Evolutionary conservation across 2,113 vertebrate genomes (phyloP), one percentile per base, ranked within the genome.

Genomic region (Anthoscopus minutus): DNA sequence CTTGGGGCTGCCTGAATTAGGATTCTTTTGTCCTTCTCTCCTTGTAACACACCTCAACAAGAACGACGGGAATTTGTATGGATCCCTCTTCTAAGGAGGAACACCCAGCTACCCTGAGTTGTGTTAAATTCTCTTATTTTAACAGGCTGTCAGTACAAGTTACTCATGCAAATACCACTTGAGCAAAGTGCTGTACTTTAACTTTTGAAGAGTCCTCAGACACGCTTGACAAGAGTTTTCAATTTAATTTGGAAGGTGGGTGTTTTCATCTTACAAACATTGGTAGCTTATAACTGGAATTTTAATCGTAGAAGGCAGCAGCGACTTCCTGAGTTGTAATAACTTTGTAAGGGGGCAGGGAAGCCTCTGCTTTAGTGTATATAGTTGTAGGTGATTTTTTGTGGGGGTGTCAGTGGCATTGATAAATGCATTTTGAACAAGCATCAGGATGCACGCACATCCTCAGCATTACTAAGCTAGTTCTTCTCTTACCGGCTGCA

Each of bases 31-130:
- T 78, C 79, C 93, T 91, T 61, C 72, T 20, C 92, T 88, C 62
- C 79, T 85, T 51, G 38, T 80, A 72, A 88, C 78, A n/a, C 19
- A 86, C 8, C 73, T 97, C 50, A 67, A 80, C 47, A 57, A 89
- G 69, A 95, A 71, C 1, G 16, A 74, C 97, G 98, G 65, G 98
- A 98, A 96, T 98, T 98, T 91, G 69, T 96, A 48, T 88, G 93
- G 94, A 88, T 89, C 48, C 37, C 56, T 37, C 86, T 92, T 60
- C 61, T 50, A 79, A 72, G 57, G 60, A 89, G 83, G 69, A 94
- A 80, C 37, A 76, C 71, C 51, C 81, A 72, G 69, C 92, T 93
- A 88, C 67, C 86, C 81, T 1, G 2, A 89, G 60, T 82, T 69
- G 64, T 86, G 72, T 88, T 92, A 91, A 96, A 94, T 89, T 95